Percentiles rank a stretch among this genome's conserved stretches.
These are phyloP conservation scores for Lethenteron reissneri DNA, from an alignment of 2,113 vertebrate species.

Conservation along the genomic window DNA sequence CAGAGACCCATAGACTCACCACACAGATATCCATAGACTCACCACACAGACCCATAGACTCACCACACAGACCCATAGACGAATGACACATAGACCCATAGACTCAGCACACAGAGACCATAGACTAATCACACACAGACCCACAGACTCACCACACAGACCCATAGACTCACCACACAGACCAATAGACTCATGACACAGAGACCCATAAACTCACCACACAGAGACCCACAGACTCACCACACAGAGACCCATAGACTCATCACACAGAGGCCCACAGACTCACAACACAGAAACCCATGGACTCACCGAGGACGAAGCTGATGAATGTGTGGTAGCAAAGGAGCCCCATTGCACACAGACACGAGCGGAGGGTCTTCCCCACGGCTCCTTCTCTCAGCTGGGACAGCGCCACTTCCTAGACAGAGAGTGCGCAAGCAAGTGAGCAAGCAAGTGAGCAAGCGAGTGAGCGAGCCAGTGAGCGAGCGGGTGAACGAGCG, in stretches of 20 bases:
- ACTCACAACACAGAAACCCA: neutral
- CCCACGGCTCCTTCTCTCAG: slow-evolving; percentile 24
- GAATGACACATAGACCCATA: neutral
- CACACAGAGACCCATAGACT: neutral
- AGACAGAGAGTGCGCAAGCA: too few relatives aligned
- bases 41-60: too few relatives aligned
- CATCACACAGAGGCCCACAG: neutral
- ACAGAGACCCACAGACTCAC: too few relatives aligned
- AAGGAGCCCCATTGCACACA: slow-evolving; percentile 36
- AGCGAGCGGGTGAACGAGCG: too few relatives aligned
- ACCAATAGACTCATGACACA: neutral
- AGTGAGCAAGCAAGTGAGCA: too few relatives aligned
- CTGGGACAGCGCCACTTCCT: slow-evolving; percentile 39
- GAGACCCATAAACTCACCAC: neutral
- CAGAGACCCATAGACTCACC: too few relatives aligned
- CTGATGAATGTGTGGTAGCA: slow-evolving; percentile 46
- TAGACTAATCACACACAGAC: neutral
- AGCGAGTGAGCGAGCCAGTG: too few relatives aligned
- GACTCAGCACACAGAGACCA: neutral
- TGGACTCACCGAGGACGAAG: slow-evolving; percentile 31
- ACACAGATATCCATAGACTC: too few relatives aligned
- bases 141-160: neutral
- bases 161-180: neutral
- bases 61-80: neutral
- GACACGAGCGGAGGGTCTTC: slow-evolving; percentile 37